Percentiles rank a stretch among this genome's conserved stretches.
These are phyloP conservation scores for Atherinomorus stipes DNA, from an alignment of 2,113 vertebrate species.

Conservation along the genomic window DNA sequence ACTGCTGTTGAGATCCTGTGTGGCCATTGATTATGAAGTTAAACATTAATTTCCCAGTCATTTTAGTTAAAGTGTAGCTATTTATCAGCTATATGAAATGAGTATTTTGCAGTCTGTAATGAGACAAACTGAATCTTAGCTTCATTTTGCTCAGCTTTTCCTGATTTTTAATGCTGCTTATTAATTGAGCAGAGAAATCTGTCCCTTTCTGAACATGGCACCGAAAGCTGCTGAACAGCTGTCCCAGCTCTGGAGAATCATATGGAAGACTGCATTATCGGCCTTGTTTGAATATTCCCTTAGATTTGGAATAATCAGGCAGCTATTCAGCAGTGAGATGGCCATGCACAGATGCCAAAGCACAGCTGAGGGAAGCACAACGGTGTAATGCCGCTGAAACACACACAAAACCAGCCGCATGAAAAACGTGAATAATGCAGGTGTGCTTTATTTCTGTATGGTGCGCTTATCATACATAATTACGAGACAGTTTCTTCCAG, in stretches of 20 bases:
- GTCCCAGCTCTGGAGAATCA: constrained; percentile 80
- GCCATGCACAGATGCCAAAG: constrained; percentile 80
- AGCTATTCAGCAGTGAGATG: constrained; percentile 80
- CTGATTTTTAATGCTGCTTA: constrained; percentile 70
- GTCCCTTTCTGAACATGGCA: constrained; percentile 74
- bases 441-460: constrained; percentile 65
- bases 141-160: constrained; percentile 68
- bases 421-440: constrained; percentile 75
- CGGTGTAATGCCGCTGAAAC: constrained; percentile 58
- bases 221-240: constrained; percentile 78
- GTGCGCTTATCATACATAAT: constrained; percentile 69
- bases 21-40: constrained; percentile 51
- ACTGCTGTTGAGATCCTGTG: background rate
- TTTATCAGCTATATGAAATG: constrained; percentile 23
- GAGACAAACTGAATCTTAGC: constrained; percentile 56
- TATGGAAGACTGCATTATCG: constrained; percentile 81
- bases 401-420: constrained; percentile 52
- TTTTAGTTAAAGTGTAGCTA: constrained; percentile 39
- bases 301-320: constrained; percentile 82
- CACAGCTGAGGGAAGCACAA: constrained; percentile 76
- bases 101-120: constrained; percentile 31
- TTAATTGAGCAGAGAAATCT: constrained; percentile 79
- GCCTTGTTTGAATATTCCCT: constrained; percentile 82
- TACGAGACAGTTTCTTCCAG: constrained; percentile 53
- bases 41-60: constrained; percentile 58